Evolutionary conservation across 2,888 invertebrate species (phyloP).

Genomic region (Charanyca ferruginea): DNA sequence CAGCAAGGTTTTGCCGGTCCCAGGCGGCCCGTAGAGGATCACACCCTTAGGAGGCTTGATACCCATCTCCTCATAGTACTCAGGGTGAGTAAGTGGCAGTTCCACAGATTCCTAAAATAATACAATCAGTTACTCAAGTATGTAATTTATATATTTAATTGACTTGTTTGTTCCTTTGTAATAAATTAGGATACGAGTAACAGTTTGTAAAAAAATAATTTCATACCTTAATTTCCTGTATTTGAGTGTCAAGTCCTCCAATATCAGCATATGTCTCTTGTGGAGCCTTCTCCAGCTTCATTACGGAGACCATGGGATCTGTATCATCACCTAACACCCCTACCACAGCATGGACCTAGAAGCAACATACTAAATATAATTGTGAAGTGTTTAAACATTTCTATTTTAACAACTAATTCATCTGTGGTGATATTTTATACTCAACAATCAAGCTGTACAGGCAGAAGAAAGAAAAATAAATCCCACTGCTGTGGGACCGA

Average conservation of each 20-base stretch:
- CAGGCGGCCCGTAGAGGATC: slow-evolving; percentile 99
- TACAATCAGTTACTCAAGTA: neutral
- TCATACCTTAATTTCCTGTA: slow-evolving; percentile 92
- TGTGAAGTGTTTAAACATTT: neutral
- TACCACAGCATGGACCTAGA: slow-evolving; percentile 98
- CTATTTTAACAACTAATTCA: too few species aligned
- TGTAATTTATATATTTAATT: neutral
- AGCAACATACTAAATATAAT: neutral
- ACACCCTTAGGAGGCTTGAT: slow-evolving; percentile 99
- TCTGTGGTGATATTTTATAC: too few species aligned
- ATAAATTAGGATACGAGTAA: neutral
- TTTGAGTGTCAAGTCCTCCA: slow-evolving; percentile 99
- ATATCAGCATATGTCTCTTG: slow-evolving; percentile 99
- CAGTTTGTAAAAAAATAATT: neutral
- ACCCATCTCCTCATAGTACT: slow-evolving; percentile 99
- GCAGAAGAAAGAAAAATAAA: too few species aligned
- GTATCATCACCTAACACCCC: slow-evolving; percentile 99
- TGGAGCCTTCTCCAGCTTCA: slow-evolving; percentile 99
- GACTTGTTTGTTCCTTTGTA: neutral
- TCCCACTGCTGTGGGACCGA: too few species aligned
- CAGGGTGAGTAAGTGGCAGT: slow-evolving; percentile 99
- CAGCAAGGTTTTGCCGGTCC: slow-evolving; percentile 99
- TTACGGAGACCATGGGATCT: slow-evolving; percentile 99
- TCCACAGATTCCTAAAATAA: slow-evolving; percentile 96
- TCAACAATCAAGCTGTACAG: too few species aligned